Evolutionary conservation across 2,113 vertebrate genomes (phyloP).

Genomic region (Hepsetus odoe): DNA sequence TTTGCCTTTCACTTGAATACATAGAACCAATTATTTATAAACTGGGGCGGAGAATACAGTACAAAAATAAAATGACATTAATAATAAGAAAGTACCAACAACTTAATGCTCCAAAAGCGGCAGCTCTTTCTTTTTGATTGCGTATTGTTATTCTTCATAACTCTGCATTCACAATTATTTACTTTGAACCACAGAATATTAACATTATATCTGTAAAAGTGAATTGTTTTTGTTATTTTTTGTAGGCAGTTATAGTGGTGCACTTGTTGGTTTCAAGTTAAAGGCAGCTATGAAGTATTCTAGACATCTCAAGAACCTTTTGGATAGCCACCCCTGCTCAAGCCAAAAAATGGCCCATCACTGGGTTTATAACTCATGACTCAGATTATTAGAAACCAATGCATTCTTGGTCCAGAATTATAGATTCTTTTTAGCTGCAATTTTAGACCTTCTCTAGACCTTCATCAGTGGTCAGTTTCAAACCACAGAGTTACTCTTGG

Average conservation of each 20-base stretch:
- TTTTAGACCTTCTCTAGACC: neutral
- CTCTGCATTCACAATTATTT: neutral
- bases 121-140: neutral
- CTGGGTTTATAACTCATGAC: too few relatives aligned
- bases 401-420: too few relatives aligned
- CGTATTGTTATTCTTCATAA: neutral
- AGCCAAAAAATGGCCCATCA: too few relatives aligned
- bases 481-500: too few relatives aligned
- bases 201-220: neutral
- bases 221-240: too few relatives aligned
- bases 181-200: neutral
- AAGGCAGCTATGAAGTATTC: too few relatives aligned
- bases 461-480: neutral
- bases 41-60: neutral
- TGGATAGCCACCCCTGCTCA: too few relatives aligned
- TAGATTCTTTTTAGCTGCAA: too few relatives aligned
- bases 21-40: neutral
- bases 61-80: neutral
- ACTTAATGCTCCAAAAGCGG: neutral
- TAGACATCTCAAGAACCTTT: too few relatives aligned
- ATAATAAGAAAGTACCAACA: neutral
- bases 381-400: too few relatives aligned
- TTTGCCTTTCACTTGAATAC: slow-evolving; percentile 9
- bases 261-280: too few relatives aligned
- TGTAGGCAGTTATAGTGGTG: too few relatives aligned